These are phyloP conservation scores for Manis pentadactyla DNA, from an alignment of 2,797 vertebrate species.

Conservation along the genomic window DNA sequence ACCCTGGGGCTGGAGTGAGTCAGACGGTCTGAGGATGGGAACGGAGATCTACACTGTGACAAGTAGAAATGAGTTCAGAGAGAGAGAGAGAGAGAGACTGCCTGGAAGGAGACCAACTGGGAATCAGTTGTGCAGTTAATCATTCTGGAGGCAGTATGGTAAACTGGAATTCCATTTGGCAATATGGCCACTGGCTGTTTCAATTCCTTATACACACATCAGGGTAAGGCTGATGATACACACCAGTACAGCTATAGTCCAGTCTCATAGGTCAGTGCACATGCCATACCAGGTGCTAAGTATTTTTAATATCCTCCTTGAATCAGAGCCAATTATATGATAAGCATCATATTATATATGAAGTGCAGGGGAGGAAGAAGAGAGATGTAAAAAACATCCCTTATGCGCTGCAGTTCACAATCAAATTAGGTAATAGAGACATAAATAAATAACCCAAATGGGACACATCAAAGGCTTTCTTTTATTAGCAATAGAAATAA, in stretches of 20 bases:
- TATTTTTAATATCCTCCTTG: background rate
- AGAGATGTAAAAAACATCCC: background rate
- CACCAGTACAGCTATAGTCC: background rate
- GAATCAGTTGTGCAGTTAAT: background rate
- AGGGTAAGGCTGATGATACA: background rate
- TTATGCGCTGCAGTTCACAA: background rate
- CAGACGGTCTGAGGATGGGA: background rate
- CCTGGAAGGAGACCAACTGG: background rate
- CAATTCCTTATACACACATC: background rate
- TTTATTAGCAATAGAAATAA: background rate
- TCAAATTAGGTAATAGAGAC: background rate
- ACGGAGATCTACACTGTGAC: background rate
- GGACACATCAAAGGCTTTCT: background rate
- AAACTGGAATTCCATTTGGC: background rate
- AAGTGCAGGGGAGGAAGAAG: background rate
- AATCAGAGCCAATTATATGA: background rate
- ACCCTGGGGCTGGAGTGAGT: background rate
- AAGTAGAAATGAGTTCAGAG: background rate
- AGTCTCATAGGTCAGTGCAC: background rate
- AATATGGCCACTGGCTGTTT: background rate
- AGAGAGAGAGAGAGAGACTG: background rate
- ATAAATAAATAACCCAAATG: background rate
- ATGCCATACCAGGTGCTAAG: background rate
- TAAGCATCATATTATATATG: background rate
- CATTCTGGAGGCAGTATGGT: background rate